A percentile compares a stretch with the other conserved stretches of the same genome.
These are phyloP conservation scores for Leptoteleia sp. DNA, from an alignment of 1,140 invertebrate species.

Conservation along the genomic window DNA sequence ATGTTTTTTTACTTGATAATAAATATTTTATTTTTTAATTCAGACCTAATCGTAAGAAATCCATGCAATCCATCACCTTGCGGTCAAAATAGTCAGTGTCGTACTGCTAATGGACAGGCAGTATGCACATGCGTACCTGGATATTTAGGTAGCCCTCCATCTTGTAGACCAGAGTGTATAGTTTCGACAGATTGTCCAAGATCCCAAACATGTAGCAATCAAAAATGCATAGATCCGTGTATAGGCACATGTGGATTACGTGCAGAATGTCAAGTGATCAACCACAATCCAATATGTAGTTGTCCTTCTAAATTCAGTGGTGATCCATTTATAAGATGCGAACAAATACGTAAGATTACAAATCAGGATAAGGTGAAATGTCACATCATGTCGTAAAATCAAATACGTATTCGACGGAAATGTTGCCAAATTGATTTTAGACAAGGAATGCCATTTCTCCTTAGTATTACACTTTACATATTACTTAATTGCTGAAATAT, in stretches of 20 bases:
- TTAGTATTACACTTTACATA: too few species aligned
- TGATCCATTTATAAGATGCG: conserved; percentile 82
- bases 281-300: conserved; percentile 86
- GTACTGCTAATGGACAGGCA: conserved; percentile 83
- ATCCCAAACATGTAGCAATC: conserved; percentile 85
- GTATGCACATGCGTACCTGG: conserved; percentile 78
- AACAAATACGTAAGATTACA: conserved; percentile 35
- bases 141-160: conserved; percentile 87
- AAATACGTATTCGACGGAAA: too few species aligned
- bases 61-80: conserved; percentile 90
- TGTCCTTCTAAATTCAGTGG: conserved; percentile 83
- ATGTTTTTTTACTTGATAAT: too few species aligned
- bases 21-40: background rate
- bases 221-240: conserved; percentile 88
- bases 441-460: too few species aligned
- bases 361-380: too few species aligned
- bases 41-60: conserved; percentile 80
- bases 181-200: conserved; percentile 84
- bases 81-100: conserved; percentile 87
- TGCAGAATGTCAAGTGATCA: conserved; percentile 84
- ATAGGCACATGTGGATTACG: conserved; percentile 85
- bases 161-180: conserved; percentile 86
- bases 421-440: too few species aligned
- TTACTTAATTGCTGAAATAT: too few species aligned
- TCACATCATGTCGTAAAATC: too few species aligned